phyloP scores from a whole-genome alignment of 2,797 vertebrate species.

The Cheirogaleus major region DNA sequence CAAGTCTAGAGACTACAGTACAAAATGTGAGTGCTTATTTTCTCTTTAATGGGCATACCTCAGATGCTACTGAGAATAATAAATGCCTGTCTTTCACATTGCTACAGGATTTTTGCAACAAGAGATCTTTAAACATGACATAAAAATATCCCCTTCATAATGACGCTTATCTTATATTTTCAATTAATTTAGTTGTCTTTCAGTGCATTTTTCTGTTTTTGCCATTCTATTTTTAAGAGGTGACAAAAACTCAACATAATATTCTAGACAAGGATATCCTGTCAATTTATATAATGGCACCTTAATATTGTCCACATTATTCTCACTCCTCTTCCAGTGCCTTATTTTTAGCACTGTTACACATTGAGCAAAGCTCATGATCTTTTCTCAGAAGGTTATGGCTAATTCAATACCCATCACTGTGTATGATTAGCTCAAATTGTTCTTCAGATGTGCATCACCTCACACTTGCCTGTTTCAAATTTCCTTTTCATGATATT shows the following conservation, averaged over 20 bases:
- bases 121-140: constrained; percentile 52
- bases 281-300: constrained; percentile 79
- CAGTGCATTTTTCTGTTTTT: constrained; percentile 68
- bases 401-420: constrained; percentile 86
- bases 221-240: constrained; percentile 67
- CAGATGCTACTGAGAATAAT: constrained; percentile 51
- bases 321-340: constrained; percentile 67
- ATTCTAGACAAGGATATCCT: constrained; percentile 72
- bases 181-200: constrained; percentile 59
- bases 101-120: constrained; percentile 51
- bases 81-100: constrained; percentile 44
- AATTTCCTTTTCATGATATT: constrained; percentile 82
- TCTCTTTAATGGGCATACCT: constrained; percentile 65
- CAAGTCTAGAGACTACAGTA: constrained; percentile 52
- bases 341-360: constrained; percentile 77
- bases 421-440: constrained; percentile 80
- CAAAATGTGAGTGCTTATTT: constrained; percentile 74
- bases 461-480: constrained; percentile 79
- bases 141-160: constrained; percentile 67
- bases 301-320: constrained; percentile 78
- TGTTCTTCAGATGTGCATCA: constrained; percentile 81
- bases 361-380: constrained; percentile 77
- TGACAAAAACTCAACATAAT: constrained; percentile 73
- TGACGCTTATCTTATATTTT: constrained; percentile 55
- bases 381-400: constrained; percentile 81